Evolutionary conservation across 2,888 invertebrate species (phyloP), one percentile per base, ranked within the genome.

Genomic region (Rhogogaster chlorosoma): DNA sequence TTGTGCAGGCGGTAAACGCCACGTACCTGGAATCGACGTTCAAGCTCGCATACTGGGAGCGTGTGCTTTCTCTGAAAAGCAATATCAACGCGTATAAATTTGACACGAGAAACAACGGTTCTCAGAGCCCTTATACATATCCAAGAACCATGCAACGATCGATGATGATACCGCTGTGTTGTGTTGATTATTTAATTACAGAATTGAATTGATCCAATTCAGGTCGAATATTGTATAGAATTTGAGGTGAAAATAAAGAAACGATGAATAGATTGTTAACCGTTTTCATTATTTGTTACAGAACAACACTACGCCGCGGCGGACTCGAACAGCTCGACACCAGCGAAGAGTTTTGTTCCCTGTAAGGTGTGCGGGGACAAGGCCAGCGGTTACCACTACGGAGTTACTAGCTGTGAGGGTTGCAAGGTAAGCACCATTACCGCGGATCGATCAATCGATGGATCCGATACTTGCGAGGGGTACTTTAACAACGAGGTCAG

Each of bases 351-450:
- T 84, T 98, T 98, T 93, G 97, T 98, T 89, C 97, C 98, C 85
- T 99, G 99, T 94, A 98, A 98, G 94, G 99, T 99, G 89, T 99
- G 99, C 94, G 99, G 99, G 71, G 99, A 99, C 94, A 98, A 98
- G 92, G 98, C 98, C 49, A 98, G 98, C 38, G 98, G 98, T 80
- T 99, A 99, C 94, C 99, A 99, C 94, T 99, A 99, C 96, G 99
- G 99, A 84, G 99, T 99, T 89, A 99, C 99, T 87, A 98, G 98
- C 88, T 99, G 99, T 94, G 99, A 99, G 94, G 99, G 99, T 89
- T 99, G 99, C 95, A 99, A 99, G 97, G 99, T 99, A 94, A 94
- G 93, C 91, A 85, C 49, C 71, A 67, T 86, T 22, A 78, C 29
- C n/a, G 1, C 29, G 32, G 32, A 77, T 77, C 67, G 38, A 67